These are phyloP conservation scores for Junonia oenone DNA, from an alignment of 2,888 invertebrate species.

Conservation along the genomic window DNA sequence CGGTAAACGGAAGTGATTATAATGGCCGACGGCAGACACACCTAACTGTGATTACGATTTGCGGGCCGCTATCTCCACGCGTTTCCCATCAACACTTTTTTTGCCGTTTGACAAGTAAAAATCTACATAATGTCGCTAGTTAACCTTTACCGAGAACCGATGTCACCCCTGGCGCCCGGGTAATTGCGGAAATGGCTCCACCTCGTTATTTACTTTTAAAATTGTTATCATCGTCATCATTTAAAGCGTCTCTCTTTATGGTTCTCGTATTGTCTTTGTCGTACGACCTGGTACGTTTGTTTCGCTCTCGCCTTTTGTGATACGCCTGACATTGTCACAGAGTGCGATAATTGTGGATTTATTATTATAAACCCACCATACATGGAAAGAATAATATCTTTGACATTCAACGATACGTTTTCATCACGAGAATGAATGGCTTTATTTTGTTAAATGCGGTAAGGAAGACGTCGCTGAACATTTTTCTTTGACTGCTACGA, in stretches of 20 bases:
- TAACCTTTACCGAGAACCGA: conserved; percentile 62
- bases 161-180: conserved; percentile 45
- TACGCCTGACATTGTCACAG: conserved; percentile 20
- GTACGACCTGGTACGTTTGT: conserved; percentile 19
- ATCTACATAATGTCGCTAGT: conserved; percentile 57
- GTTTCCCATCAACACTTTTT: conserved; percentile 46
- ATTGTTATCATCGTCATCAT: conserved; percentile 34
- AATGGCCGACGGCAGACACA: conserved; percentile 22
- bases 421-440: conserved; percentile 24
- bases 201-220: conserved; percentile 29
- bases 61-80: conserved; percentile 39
- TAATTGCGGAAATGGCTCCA: conserved; percentile 60
- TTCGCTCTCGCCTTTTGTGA: conserved; percentile 22
- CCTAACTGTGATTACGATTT: conserved; percentile 26
- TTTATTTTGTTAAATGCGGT: conserved; percentile 22
- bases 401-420: conserved; percentile 27
- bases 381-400: conserved; percentile 20
- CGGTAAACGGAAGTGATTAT: conserved; percentile 30
- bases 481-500: conserved; percentile 1
- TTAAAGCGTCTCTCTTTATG: conserved; percentile 26
- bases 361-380: conserved; percentile 24
- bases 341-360: conserved; percentile 36
- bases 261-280: conserved; percentile 29
- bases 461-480: conserved; percentile 14
- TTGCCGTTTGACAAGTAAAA: conserved; percentile 49